Evolutionary conservation across 2,113 vertebrate species (phyloP).

Genomic region (Carassius carassius): DNA sequence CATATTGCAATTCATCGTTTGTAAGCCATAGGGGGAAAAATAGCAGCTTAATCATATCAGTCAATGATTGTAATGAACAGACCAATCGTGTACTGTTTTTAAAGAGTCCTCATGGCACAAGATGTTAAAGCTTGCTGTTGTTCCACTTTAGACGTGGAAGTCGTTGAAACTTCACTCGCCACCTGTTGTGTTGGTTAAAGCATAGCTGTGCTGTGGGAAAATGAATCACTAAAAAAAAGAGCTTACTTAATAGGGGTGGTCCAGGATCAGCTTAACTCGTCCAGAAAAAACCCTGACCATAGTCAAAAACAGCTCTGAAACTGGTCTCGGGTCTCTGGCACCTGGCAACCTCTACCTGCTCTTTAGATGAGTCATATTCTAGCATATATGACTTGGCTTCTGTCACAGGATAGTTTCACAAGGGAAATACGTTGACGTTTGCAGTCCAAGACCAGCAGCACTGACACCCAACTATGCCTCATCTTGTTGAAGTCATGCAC

Average conservation of each 20-base stretch:
- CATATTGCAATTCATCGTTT: neutral
- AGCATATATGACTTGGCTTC: constrained; percentile 16
- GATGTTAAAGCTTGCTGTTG: neutral
- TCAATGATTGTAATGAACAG: neutral
- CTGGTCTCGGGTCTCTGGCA: neutral
- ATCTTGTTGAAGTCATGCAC: constrained; percentile 8
- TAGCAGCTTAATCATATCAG: neutral
- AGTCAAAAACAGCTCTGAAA: neutral
- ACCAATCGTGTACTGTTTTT: neutral
- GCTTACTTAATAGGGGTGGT: constrained; percentile 29
- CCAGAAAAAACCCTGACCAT: neutral
- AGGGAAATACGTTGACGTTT: neutral
- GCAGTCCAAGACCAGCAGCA: constrained; percentile 1
- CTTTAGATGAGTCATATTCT: constrained; percentile 47
- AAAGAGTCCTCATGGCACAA: neutral
- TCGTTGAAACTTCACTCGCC: constrained; percentile 25
- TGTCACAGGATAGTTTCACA: constrained; percentile 34
- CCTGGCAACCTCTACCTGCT: neutral
- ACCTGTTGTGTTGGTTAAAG: constrained; percentile 49
- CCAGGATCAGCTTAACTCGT: constrained; percentile 30
- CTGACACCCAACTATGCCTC: constrained; percentile 11
- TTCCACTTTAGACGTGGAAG: constrained; percentile 25
- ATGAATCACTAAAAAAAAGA: constrained; percentile 28
- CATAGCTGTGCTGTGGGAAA: constrained; percentile 19
- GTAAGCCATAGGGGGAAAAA: neutral